phyloP scores from a whole-genome alignment of 2,888 invertebrate genomes.

The Acleris emargana region DNA sequence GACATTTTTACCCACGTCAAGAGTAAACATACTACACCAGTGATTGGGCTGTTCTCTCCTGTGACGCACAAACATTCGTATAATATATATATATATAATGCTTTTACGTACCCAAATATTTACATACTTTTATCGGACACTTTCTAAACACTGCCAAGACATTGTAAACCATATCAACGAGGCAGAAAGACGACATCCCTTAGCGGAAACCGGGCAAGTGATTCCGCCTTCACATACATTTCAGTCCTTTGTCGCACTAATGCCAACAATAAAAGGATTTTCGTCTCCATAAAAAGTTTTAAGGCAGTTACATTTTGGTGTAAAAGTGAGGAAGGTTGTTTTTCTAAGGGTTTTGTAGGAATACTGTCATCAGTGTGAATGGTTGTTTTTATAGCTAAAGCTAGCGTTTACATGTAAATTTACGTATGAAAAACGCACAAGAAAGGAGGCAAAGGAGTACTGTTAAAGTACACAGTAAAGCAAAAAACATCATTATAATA shows the following conservation, averaged over 20 bases:
- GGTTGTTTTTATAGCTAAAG: no score
- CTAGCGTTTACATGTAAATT: no score
- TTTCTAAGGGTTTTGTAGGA: not conserved
- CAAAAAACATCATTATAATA: no score
- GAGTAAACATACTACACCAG: not conserved
- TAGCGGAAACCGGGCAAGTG: slow-evolving; percentile 14
- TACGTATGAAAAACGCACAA: no score
- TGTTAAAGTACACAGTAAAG: no score
- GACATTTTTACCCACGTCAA: not conserved
- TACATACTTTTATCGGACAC: slow-evolving; percentile 36
- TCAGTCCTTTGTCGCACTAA: slow-evolving; percentile 36
- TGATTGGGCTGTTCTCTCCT: slow-evolving; percentile 15
- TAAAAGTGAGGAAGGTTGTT: not conserved
- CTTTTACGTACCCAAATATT: slow-evolving; percentile 36
- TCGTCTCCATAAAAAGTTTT: slow-evolving; percentile 36
- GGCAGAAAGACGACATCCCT: slow-evolving; percentile 5
- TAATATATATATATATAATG: slow-evolving; percentile 12
- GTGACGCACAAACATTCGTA: slow-evolving; percentile 25
- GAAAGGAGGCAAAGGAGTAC: no score
- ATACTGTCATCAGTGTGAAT: not conserved
- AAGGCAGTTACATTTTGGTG: slow-evolving; percentile 22
- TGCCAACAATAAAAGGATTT: slow-evolving; percentile 36
- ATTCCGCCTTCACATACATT: slow-evolving; percentile 30
- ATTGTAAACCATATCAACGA: slow-evolving; percentile 5
- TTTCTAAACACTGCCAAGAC: slow-evolving; percentile 11